Conservation (phyloP, 1,140 invertebrate genomes). For the Polypedilum vanderplanki region DNA sequence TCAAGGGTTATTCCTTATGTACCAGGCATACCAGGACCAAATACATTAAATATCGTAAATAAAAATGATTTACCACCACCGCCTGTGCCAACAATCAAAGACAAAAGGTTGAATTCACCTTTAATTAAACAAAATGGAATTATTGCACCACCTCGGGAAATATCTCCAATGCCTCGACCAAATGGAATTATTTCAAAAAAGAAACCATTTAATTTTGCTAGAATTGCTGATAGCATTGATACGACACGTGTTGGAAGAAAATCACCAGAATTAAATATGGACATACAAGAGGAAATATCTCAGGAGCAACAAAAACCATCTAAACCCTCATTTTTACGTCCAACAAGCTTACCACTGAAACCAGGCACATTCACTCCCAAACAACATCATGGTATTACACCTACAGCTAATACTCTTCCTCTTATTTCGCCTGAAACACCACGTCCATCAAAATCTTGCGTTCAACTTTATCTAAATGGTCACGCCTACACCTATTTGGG, state of each 20-base stretch:
- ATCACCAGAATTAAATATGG: constrained; percentile 25
- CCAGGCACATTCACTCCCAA: constrained; percentile 73
- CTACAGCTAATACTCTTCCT: constrained; percentile 66
- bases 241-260: constrained; percentile 25
- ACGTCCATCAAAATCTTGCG: constrained; percentile 76
- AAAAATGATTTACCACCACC: constrained; percentile 39
- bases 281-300: constrained; percentile 33
- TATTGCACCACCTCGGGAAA: background rate
- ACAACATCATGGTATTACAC: constrained; percentile 66
- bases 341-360: constrained; percentile 70
- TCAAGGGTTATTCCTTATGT: constrained; percentile 74
- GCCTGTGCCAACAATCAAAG: constrained; percentile 30
- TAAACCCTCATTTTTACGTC: constrained; percentile 64
- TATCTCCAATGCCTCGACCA: background rate
- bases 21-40: constrained; percentile 78
- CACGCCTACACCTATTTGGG: constrained; percentile 89
- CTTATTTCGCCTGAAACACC: constrained; percentile 86
- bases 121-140: constrained; percentile 1
- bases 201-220: constrained; percentile 38
- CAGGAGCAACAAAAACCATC: constrained; percentile 33
- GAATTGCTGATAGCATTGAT: constrained; percentile 41
- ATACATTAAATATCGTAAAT: constrained; percentile 47
- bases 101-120: constrained; percentile 30
- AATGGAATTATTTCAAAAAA: constrained; percentile 30
- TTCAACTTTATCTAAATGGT: constrained; percentile 79